Base-by-base conservation (phyloP, 2,113 vertebrate species). In the Psittacula cyanocephala region DNA sequence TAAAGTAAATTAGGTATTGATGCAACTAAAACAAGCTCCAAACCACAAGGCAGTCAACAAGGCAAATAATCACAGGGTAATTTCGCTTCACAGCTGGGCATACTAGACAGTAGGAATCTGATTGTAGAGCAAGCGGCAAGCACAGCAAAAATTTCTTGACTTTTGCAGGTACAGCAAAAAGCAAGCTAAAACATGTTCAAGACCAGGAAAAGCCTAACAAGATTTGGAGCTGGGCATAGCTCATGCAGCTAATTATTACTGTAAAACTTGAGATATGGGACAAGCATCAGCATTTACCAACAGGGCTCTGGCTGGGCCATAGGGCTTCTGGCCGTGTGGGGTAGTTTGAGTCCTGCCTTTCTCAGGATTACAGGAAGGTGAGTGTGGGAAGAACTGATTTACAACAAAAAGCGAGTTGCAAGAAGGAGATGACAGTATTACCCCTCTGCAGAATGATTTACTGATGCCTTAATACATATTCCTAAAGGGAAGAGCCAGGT, bases 311-410 rank as follows among this genome's bases (percentile, higher is more conserved):
- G 4, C 69, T 78, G 44, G 37, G 18, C 37, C 16, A 7, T 7
- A 17, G 55, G 19, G 11, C 37, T 59, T 2, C 39, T 72, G 11
- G 62, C 37, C 1, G 0, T 28, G 4, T 2, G 1, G 27, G 33
- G 16, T 59, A 8, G 24, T 44, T 31, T 60, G 53, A 37, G 5
- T 74, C 53, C 39, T 44, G 8, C n/a, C 27, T 49, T 70, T 84
- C 60, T 60, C 72, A 50, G 44, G 22, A 35, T 22, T 72, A 27
- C 63, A 35, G 44, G 9, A 83, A 57, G 24, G 5, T 11, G 29
- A 79, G 19, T 81, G 53, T 60, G 37, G 24, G 65, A 81, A 65
- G 19, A 68, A 37, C 11, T 7, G 5, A 37, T 17, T 33, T 8
- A 1, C 39, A 50, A 37, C 47, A 72, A 41, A 76, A 92, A 9